Percentiles rank a stretch among this genome's conserved stretches.
These are phyloP conservation scores for Brachirus orientalis DNA, from an alignment of 2,113 vertebrate genomes.

Conservation along the genomic window DNA sequence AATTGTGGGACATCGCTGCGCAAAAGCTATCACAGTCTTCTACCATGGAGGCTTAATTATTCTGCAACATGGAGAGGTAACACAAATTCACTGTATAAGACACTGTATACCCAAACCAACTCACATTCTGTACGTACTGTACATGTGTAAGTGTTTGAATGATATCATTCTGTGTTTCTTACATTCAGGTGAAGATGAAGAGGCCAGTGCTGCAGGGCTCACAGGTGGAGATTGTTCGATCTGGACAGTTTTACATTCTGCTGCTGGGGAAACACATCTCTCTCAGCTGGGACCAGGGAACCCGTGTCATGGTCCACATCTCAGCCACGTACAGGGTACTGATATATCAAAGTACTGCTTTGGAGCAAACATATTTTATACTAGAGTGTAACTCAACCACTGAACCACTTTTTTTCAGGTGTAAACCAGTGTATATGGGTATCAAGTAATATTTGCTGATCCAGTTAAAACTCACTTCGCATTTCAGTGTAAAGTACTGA, in stretches of 20 bases:
- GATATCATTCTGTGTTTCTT: no score
- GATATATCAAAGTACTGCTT: background rate
- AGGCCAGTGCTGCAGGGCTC: constrained; percentile 80
- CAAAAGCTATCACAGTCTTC: constrained; percentile 85
- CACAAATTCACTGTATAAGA: no score
- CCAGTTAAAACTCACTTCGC: no score
- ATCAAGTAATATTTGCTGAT: no score
- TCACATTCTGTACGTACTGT: background rate
- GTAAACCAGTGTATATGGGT: background rate
- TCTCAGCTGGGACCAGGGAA: constrained; percentile 90
- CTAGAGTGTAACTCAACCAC: no score
- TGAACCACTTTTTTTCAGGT: background rate
- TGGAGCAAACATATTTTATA: no score
- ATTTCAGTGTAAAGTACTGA: no score
- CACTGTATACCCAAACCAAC: background rate
- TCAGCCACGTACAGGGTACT: constrained; percentile 86
- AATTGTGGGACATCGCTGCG: constrained; percentile 87
- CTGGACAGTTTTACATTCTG: constrained; percentile 88
- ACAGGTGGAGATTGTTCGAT: constrained; percentile 87
- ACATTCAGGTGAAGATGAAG: constrained; percentile 88
- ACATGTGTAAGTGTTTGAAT: background rate
- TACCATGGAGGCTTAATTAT: constrained; percentile 88
- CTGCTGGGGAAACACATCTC: constrained; percentile 87
- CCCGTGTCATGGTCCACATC: constrained; percentile 86
- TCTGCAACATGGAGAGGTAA: constrained; percentile 87